A percentile compares a stretch with the other conserved stretches of the same genome.
These are phyloP conservation scores for Scyliorhinus canicula DNA, from an alignment of 2,797 vertebrate genomes.

Conservation along the genomic window DNA sequence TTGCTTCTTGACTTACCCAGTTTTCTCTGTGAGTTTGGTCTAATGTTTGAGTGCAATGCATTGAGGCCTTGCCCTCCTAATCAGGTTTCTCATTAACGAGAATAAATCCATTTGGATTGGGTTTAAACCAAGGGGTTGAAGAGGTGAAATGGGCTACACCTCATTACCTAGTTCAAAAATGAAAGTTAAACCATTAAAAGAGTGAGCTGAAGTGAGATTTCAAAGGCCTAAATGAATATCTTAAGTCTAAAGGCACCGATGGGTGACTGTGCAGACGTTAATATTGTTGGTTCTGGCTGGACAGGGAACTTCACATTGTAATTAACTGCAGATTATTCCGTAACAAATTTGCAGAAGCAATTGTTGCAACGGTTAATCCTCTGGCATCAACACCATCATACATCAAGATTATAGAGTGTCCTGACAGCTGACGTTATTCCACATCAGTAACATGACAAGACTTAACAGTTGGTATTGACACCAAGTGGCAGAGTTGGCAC, in stretches of 20 bases:
- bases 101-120: neutral
- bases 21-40: neutral
- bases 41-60: neutral
- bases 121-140: no score
- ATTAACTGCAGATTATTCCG: constrained; percentile 36
- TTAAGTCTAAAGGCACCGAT: neutral
- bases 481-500: neutral
- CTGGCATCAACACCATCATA: constrained; percentile 23
- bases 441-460: constrained; percentile 15
- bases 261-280: neutral
- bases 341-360: constrained; percentile 10
- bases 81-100: neutral
- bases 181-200: neutral
- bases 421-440: constrained; percentile 29
- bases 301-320: constrained; percentile 13
- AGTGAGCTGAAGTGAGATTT: neutral
- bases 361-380: constrained; percentile 26
- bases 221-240: neutral
- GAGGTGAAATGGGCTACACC: neutral
- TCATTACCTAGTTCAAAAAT: neutral
- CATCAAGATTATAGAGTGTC: neutral
- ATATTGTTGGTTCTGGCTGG: neutral
- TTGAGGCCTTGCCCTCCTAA: no score
- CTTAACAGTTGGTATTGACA: constrained; percentile 12
- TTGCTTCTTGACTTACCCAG: neutral